phyloP scores from a whole-genome alignment of 2,888 invertebrate species.

The Salticus scenicus region DNA sequence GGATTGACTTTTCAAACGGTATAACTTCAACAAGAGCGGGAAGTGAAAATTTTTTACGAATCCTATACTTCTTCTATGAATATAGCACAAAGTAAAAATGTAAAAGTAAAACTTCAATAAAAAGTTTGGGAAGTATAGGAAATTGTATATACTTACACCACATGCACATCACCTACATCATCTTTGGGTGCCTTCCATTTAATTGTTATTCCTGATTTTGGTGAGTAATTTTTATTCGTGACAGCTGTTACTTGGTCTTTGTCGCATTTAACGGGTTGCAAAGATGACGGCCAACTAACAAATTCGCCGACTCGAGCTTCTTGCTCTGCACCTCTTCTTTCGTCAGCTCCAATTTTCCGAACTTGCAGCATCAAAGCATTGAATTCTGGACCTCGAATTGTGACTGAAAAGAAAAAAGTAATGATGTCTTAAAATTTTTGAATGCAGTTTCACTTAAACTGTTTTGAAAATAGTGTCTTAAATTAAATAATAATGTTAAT shows the following conservation, averaged over 20 bases:
- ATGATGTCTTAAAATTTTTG: too few species aligned
- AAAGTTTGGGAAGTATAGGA: too few species aligned
- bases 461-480: too few species aligned
- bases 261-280: constrained; percentile 57
- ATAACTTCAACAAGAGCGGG: too few species aligned
- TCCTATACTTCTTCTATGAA: too few species aligned
- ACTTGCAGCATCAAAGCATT: constrained; percentile 65
- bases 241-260: constrained; percentile 43
- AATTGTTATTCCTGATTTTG: constrained; percentile 43
- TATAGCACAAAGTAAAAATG: too few species aligned
- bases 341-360: constrained; percentile 51
- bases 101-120: too few species aligned
- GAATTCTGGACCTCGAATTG: constrained; percentile 56
- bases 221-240: constrained; percentile 56
- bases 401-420: constrained; percentile 46
- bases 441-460: too few species aligned
- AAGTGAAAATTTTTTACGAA: too few species aligned
- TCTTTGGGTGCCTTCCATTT: constrained; percentile 65
- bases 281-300: constrained; percentile 27
- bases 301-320: constrained; percentile 57
- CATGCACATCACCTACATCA: constrained; percentile 49
- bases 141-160: constrained; percentile 55
- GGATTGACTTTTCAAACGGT: too few species aligned
- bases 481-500: too few species aligned
- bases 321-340: constrained; percentile 49